phyloP scores from a whole-genome alignment of 1,140 invertebrate species.

The Belonocnema kinseyi region DNA sequence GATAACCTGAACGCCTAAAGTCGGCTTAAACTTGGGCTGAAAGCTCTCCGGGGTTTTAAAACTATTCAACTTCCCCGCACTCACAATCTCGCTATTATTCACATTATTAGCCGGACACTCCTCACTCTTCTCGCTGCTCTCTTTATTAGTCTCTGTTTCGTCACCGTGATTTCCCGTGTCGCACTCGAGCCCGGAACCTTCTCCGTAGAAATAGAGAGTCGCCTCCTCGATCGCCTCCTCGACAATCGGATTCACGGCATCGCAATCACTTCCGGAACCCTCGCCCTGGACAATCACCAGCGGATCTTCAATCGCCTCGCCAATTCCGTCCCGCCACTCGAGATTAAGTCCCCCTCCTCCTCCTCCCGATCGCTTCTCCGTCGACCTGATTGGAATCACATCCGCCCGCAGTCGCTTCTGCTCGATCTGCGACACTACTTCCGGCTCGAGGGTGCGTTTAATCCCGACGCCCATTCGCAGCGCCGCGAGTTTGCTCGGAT shows the following conservation, averaged over 20 bases:
- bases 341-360: too few species aligned
- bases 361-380: conserved; percentile 64
- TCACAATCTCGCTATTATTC: not conserved
- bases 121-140: conserved; percentile 65
- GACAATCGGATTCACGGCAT: conserved; percentile 75
- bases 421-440: conserved; percentile 52
- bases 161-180: conserved; percentile 80
- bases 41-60: conserved; percentile 38
- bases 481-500: conserved; percentile 69
- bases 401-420: conserved; percentile 68
- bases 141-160: conserved; percentile 62
- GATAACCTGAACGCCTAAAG: conserved; percentile 71
- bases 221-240: conserved; percentile 85
- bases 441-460: conserved; percentile 67
- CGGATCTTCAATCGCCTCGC: conserved; percentile 85
- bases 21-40: conserved; percentile 68
- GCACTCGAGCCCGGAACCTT: conserved; percentile 84
- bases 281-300: conserved; percentile 84
- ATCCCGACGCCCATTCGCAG: conserved; percentile 61
- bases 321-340: conserved; percentile 74
- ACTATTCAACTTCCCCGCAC: conserved; percentile 3
- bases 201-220: conserved; percentile 82
- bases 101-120: conserved; percentile 51
- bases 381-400: conserved; percentile 60
- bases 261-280: conserved; percentile 84